A percentile compares a stretch with the other conserved stretches of the same genome.
Conservation (phyloP, 2,113 vertebrate species). For the Thamnophis sirtalis region DNA sequence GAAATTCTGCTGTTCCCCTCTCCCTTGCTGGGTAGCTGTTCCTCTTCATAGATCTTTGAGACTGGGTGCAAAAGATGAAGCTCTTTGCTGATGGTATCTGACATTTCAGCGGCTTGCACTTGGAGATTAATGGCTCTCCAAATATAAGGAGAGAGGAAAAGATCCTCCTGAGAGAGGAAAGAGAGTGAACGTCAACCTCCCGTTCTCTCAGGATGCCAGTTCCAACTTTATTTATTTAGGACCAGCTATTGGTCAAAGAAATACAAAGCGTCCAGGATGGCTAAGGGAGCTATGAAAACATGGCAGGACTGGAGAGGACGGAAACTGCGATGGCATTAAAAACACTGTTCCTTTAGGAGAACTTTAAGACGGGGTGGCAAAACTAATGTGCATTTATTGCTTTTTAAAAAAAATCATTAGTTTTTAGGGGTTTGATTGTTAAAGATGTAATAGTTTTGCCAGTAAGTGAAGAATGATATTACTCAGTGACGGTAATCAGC, state of each 20-base stretch:
- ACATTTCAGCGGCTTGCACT: conserved; percentile 3
- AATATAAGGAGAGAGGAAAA: conserved; percentile 11
- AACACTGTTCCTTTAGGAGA: background rate
- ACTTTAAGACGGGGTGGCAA: background rate
- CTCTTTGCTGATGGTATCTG: conserved; percentile 21
- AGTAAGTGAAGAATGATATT: background rate
- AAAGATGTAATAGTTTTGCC: background rate
- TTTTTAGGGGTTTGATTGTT: background rate
- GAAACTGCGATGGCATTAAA: background rate
- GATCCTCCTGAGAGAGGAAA: conserved; percentile 6
- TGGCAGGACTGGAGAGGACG: background rate
- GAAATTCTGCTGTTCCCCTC: background rate
- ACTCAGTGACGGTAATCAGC: background rate
- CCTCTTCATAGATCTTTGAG: conserved; percentile 7
- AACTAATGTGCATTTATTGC: background rate
- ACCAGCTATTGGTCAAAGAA: background rate
- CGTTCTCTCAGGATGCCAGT: background rate
- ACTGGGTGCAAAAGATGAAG: conserved; percentile 7
- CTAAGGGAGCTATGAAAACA: background rate
- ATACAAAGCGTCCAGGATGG: background rate
- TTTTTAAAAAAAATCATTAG: background rate
- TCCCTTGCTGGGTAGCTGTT: conserved; percentile 11
- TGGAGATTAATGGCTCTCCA: conserved; percentile 26
- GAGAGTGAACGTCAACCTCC: background rate
- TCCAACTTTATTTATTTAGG: background rate